These are phyloP conservation scores for Arion vulgaris DNA, from an alignment of 1,140 invertebrate species.

Conservation along the genomic window DNA sequence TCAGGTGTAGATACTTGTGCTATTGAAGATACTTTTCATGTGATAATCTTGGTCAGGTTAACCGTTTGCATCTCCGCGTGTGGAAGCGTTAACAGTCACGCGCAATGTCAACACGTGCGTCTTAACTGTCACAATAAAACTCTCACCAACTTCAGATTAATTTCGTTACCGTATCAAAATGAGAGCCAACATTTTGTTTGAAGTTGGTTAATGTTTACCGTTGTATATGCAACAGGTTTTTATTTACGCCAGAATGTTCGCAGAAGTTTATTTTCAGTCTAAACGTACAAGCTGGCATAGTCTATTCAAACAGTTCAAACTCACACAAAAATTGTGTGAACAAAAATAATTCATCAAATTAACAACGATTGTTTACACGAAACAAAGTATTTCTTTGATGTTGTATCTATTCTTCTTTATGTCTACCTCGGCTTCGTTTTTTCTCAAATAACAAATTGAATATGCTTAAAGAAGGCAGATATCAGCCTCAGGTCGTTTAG, in stretches of 20 bases:
- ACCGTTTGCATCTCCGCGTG: neutral
- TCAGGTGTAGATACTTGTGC: neutral
- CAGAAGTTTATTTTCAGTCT: no score
- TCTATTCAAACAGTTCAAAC: neutral
- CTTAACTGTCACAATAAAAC: conserved; percentile 1
- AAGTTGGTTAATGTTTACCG: neutral
- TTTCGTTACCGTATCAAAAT: neutral
- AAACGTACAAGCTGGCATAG: no score
- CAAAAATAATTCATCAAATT: no score
- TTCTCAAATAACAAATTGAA: no score
- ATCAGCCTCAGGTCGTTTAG: no score
- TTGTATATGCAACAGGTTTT: neutral
- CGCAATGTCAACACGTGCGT: neutral
- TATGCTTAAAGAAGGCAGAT: no score
- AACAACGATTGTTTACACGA: no score
- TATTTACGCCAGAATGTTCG: neutral
- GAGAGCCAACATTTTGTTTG: neutral
- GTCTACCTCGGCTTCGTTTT: no score
- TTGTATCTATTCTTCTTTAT: no score
- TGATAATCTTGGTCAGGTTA: neutral
- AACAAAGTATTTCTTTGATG: no score
- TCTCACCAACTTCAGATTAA: neutral
- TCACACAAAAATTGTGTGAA: neutral
- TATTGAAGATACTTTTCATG: neutral
- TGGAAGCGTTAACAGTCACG: neutral